Evolutionary conservation across 2,888 invertebrate genomes (phyloP).

Genomic region (Cataglyphis livida): DNA sequence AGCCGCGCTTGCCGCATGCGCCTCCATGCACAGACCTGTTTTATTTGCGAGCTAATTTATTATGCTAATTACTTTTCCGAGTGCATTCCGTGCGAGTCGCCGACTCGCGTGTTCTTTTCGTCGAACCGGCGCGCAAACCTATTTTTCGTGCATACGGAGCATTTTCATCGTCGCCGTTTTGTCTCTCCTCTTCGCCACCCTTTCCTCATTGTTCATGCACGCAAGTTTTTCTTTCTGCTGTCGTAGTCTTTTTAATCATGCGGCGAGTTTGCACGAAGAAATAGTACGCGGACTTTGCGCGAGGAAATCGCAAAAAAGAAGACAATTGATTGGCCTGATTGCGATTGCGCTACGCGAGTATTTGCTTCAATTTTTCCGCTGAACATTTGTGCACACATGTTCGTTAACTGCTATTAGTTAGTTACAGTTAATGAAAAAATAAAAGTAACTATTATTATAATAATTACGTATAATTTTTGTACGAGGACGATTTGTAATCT

Average conservation of each 20-base stretch:
- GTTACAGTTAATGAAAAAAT: neutral
- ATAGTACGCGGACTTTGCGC: neutral
- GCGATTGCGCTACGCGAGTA: conserved; percentile 15
- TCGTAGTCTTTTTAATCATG: conserved; percentile 32
- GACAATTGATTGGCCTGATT: conserved; percentile 36
- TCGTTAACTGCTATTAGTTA: neutral
- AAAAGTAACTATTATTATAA: neutral
- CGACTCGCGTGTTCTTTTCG: conserved; percentile 58
- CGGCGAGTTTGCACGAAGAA: conserved; percentile 12
- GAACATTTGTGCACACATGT: neutral
- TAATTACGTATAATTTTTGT: neutral
- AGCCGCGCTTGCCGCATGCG: conserved; percentile 60
- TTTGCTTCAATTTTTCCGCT: conserved; percentile 24
- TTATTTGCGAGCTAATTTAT: conserved; percentile 79
- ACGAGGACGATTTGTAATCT: neutral
- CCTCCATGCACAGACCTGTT: conserved; percentile 57
- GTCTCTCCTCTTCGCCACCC: neutral
- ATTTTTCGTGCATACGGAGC: conserved; percentile 38
- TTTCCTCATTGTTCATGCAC: neutral
- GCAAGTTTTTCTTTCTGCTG: neutral
- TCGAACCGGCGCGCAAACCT: conserved; percentile 29
- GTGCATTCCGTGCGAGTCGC: conserved; percentile 63
- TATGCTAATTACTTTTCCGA: conserved; percentile 80
- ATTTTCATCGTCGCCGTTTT: conserved; percentile 12
- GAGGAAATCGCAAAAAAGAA: conserved; percentile 7